These are phyloP conservation scores for Oxytorus armatus DNA, from an alignment of 2,888 invertebrate genomes.

Conservation along the genomic window DNA sequence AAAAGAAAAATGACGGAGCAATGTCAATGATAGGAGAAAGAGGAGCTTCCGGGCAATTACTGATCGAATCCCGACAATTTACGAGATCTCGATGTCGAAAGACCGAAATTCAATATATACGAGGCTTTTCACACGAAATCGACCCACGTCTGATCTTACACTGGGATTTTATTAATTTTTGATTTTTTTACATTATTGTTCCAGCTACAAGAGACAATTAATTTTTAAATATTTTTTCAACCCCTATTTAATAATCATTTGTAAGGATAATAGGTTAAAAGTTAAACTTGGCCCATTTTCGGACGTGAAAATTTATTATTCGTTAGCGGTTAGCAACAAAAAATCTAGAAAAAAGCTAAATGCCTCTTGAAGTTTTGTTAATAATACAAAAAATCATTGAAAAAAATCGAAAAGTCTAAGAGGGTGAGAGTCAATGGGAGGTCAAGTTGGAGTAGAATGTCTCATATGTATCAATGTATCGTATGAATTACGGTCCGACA, in stretches of 20 bases:
- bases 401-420: too few relatives aligned
- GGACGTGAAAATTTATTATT: neutral
- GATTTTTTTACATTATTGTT: too few relatives aligned
- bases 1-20: slow-evolving; percentile 21
- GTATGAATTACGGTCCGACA: too few relatives aligned
- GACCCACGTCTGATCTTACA: neutral
- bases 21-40: slow-evolving; percentile 7
- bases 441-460: too few relatives aligned
- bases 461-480: too few relatives aligned
- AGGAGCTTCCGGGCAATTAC: slow-evolving; percentile 52
- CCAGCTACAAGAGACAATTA: too few relatives aligned
- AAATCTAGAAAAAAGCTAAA: neutral
- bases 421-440: too few relatives aligned
- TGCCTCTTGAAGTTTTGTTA: neutral
- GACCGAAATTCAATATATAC: slow-evolving; percentile 27
- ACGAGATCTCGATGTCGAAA: slow-evolving; percentile 50
- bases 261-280: too few relatives aligned
- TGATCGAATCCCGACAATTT: slow-evolving; percentile 54
- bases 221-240: too few relatives aligned
- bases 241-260: too few relatives aligned
- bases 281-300: too few relatives aligned
- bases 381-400: neutral
- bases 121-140: neutral
- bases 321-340: neutral
- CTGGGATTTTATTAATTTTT: neutral